Percentiles rank a stretch among this genome's conserved stretches.
Conservation (phyloP, 2,888 invertebrate genomes). For the Neoascia interrupta region DNA sequence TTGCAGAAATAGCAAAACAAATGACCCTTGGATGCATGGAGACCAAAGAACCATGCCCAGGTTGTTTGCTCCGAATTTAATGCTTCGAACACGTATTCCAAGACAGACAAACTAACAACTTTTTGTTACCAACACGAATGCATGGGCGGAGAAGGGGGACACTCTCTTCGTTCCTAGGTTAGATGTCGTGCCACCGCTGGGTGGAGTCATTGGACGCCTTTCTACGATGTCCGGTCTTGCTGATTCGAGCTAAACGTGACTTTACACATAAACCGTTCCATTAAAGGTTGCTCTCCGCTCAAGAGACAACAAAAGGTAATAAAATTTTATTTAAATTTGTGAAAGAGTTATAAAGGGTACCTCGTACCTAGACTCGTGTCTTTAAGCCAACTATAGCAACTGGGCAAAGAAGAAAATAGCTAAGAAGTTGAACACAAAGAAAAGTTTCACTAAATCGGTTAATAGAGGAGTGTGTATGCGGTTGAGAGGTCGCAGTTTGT, state of each 20-base stretch:
- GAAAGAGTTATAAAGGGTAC: conserved; percentile 11
- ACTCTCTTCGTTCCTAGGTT: conserved; percentile 38
- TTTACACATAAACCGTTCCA: conserved; percentile 55
- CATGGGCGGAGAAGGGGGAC: conserved; percentile 19
- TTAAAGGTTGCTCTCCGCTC: conserved; percentile 45
- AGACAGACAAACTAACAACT: conserved; percentile 20
- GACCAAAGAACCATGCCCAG: conserved; percentile 51
- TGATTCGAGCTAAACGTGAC: conserved; percentile 54
- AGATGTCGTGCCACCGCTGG: conserved; percentile 48
- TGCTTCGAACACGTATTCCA: conserved; percentile 57
- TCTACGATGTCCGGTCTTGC: conserved; percentile 58
- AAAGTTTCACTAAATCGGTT: too few relatives aligned
- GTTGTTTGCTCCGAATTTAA: conserved; percentile 62
- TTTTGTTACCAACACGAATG: conserved; percentile 24
- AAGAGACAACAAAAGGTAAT: conserved; percentile 31
- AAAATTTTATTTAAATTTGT: conserved; percentile 31
- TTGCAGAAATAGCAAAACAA: conserved; percentile 44
- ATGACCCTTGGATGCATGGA: conserved; percentile 56
- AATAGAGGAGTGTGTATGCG: too few relatives aligned
- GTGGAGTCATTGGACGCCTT: conserved; percentile 67
- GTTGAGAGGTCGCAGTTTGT: too few relatives aligned
- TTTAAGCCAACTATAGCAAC: too few relatives aligned
- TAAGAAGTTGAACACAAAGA: too few relatives aligned
- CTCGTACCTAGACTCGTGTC: too few relatives aligned
- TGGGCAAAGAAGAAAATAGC: too few relatives aligned